phyloP scores from a whole-genome alignment of 2,888 invertebrate genomes.

The Polietes domitor region DNA sequence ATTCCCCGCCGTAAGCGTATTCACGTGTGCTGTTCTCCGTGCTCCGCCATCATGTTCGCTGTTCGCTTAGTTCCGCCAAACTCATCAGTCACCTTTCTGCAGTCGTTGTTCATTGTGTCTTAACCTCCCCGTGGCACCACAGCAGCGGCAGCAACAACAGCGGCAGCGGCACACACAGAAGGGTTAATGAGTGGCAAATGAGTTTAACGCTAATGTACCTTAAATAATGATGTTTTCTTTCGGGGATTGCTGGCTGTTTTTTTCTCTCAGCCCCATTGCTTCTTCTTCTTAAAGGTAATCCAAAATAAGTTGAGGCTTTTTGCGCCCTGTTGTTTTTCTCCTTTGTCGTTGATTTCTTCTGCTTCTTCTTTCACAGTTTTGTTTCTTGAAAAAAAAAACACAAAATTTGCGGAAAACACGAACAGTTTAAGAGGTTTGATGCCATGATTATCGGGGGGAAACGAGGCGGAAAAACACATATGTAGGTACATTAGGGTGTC shows the following conservation, averaged over 20 bases:
- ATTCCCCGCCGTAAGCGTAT: neutral
- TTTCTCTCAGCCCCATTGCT: neutral
- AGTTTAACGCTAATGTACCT: constrained; percentile 65
- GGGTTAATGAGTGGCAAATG: constrained; percentile 67
- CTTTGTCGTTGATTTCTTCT: no score
- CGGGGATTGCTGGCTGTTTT: constrained; percentile 7
- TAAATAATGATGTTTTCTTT: constrained; percentile 59
- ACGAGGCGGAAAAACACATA: no score
- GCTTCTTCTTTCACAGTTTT: neutral
- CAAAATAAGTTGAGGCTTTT: neutral
- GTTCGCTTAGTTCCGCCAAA: neutral
- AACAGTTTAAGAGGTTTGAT: neutral
- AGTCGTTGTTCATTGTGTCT: neutral
- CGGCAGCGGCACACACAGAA: constrained; percentile 46
- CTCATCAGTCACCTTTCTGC: neutral
- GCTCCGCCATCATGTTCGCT: neutral
- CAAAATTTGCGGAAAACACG: neutral
- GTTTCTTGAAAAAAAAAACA: neutral
- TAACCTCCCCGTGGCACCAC: neutral
- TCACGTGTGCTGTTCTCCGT: neutral
- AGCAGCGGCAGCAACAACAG: neutral
- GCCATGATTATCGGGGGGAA: no score
- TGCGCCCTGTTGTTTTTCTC: neutral
- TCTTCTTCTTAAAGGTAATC: neutral
- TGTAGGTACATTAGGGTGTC: no score